These are phyloP conservation scores for Cyclargus thomasi DNA, from an alignment of 1,140 invertebrate genomes.

Conservation along the genomic window DNA sequence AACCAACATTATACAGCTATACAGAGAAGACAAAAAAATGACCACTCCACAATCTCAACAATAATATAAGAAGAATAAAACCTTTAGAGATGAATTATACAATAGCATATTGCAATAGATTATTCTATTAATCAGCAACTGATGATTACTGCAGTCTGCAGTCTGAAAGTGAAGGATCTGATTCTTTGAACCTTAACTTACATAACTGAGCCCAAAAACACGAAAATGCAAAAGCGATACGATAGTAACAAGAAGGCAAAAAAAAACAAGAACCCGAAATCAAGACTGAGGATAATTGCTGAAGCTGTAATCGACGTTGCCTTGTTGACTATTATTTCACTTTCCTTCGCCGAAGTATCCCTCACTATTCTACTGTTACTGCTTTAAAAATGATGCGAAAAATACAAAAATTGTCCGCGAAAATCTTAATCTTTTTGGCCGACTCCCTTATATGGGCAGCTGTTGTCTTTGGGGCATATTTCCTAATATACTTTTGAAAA, in stretches of 20 bases:
- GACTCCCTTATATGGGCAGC: slow-evolving; percentile 39
- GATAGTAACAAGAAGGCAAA: neutral
- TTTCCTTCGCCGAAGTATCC: slow-evolving; percentile 45
- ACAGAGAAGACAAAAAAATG: neutral
- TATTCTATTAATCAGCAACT: no score
- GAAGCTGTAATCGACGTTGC: neutral
- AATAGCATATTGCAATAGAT: no score
- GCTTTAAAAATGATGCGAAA: slow-evolving; percentile 32
- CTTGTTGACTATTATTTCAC: slow-evolving; percentile 7
- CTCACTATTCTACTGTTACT: slow-evolving; percentile 36
- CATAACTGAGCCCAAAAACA: neutral
- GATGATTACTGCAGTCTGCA: no score
- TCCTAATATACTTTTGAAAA: slow-evolving; percentile 26
- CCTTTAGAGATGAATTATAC: no score
- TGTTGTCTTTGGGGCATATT: slow-evolving; percentile 41
- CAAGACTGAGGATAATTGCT: neutral
- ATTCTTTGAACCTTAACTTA: no score
- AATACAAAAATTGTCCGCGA: slow-evolving; percentile 33
- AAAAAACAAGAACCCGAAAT: neutral
- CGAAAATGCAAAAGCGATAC: neutral
- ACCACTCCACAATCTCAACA: neutral
- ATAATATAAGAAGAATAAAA: no score
- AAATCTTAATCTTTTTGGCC: slow-evolving; percentile 29
- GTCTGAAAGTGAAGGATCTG: no score
- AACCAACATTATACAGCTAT: slow-evolving; percentile 7